Evolutionary conservation across 1,140 invertebrate species (phyloP).

Genomic region (Drosophila willistoni): DNA sequence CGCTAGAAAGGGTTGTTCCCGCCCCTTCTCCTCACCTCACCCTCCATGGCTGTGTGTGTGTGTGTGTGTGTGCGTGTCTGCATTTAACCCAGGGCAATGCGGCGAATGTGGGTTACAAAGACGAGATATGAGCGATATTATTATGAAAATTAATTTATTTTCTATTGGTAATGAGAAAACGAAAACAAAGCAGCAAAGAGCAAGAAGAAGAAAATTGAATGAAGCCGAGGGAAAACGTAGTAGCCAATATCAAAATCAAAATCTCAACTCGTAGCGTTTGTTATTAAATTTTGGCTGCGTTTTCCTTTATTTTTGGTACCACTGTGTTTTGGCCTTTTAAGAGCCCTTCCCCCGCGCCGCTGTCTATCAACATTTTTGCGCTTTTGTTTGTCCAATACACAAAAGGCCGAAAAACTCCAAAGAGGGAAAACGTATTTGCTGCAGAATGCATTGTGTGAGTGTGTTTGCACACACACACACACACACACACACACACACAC

Average conservation of each 20-base stretch:
- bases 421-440: conserved; percentile 32
- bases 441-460: conserved; percentile 6
- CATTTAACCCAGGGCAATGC: conserved; percentile 39
- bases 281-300: not conserved
- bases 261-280: not conserved
- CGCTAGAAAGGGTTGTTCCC: conserved; percentile 39
- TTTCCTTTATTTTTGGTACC: not conserved
- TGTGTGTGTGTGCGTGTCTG: not conserved
- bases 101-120: conserved; percentile 35
- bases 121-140: conserved; percentile 46
- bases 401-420: conserved; percentile 60
- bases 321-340: conserved; percentile 24
- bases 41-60: not conserved
- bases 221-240: not conserved
- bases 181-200: not conserved
- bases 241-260: not conserved
- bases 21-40: not conserved
- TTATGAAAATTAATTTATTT: conserved; percentile 81
- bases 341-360: not conserved
- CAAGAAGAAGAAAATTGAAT: conserved; percentile 34
- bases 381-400: conserved; percentile 76
- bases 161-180: conserved; percentile 63
- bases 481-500: no score
- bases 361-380: conserved; percentile 67
- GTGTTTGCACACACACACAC: conserved; percentile 17